Conservation (phyloP, 2,113 vertebrate species). For the Anser cygnoides region DNA sequence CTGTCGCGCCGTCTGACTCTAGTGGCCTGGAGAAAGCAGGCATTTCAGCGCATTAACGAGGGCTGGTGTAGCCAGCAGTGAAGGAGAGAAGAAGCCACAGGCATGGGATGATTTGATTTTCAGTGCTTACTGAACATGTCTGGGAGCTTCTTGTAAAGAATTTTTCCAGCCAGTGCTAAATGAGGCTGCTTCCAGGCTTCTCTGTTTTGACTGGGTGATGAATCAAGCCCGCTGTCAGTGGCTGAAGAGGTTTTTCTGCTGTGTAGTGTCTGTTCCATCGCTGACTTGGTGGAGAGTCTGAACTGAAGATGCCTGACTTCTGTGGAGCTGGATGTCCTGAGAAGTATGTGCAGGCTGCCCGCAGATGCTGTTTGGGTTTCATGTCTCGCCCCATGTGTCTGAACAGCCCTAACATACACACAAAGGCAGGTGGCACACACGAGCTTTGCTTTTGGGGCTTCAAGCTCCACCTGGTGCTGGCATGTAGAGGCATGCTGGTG, state of each 20-base stretch:
- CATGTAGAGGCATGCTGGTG: not conserved
- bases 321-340: not conserved
- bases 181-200: conserved; percentile 9
- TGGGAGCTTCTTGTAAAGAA: not conserved
- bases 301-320: not conserved
- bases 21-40: conserved; percentile 7
- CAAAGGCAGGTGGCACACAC: not conserved
- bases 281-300: not conserved
- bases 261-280: not conserved
- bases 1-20: not conserved
- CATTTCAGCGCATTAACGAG: conserved; percentile 6
- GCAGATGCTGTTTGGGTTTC: not conserved
- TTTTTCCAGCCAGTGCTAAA: not conserved
- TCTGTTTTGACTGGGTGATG: not conserved
- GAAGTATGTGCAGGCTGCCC: not conserved
- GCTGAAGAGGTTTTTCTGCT: not conserved
- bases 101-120: not conserved
- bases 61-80: not conserved
- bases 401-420: not conserved
- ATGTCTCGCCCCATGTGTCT: not conserved
- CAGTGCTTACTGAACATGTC: not conserved
- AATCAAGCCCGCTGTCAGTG: not conserved
- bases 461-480: not conserved
- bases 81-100: not conserved
- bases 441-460: not conserved